A percentile compares a stretch with the other conserved stretches of the same genome.
phyloP scores from a whole-genome alignment of 2,797 vertebrate genomes.

The Adelosebastes latens region DNA sequence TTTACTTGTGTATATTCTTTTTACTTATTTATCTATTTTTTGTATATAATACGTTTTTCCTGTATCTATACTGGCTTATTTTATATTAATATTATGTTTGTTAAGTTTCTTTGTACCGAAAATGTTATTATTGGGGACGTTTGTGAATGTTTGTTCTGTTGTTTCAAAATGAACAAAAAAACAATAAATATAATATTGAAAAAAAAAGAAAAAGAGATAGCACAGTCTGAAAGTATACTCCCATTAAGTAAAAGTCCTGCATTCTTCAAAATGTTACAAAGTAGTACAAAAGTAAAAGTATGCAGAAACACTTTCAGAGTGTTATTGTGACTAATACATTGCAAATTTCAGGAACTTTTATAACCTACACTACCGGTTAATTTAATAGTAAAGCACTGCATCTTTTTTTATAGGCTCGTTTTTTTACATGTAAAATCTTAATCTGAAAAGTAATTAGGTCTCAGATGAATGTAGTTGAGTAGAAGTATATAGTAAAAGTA shows the following conservation, averaged over 20 bases:
- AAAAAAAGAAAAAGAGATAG: not conserved
- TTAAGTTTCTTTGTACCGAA: too few relatives aligned
- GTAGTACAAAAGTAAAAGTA: not conserved
- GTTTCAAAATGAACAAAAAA: too few relatives aligned
- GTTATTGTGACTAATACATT: not conserved
- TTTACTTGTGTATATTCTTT: too few relatives aligned
- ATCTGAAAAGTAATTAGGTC: not conserved
- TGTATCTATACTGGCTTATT: too few relatives aligned
- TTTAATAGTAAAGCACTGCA: too few relatives aligned
- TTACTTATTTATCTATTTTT: too few relatives aligned
- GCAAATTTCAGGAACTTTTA: not conserved
- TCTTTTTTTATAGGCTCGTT: not conserved
- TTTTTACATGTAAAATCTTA: not conserved
- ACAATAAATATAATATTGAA: too few relatives aligned
- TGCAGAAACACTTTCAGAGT: not conserved
- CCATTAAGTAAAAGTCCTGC: not conserved
- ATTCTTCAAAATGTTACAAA: not conserved
- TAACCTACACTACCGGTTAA: not conserved
- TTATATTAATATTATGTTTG: too few relatives aligned
- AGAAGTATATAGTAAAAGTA: not conserved
- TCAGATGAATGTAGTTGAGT: not conserved
- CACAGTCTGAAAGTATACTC: not conserved
- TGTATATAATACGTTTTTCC: too few relatives aligned
- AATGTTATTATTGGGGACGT: too few relatives aligned
- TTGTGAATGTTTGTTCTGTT: too few relatives aligned